Evolutionary conservation across 1,140 invertebrate species (phyloP).

Genomic region (Zaprionus davidi): DNA sequence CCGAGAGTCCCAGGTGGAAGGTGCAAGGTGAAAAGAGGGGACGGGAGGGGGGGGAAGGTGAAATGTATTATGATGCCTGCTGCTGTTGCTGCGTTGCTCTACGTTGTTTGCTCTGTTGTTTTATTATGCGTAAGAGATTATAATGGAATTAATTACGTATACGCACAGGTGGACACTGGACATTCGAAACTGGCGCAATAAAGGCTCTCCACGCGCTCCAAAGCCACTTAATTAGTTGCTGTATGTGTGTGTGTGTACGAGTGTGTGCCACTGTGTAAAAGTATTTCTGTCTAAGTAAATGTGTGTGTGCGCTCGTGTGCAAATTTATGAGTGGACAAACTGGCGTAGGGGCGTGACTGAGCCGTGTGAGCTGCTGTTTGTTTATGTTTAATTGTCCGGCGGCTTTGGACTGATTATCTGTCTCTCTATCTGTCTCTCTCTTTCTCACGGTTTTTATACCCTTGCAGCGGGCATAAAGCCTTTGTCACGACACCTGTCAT

Average conservation of each 20-base stretch:
- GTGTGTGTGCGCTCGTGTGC: constrained; percentile 10
- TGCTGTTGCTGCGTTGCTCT: constrained; percentile 12
- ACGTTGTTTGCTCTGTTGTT: constrained; percentile 56
- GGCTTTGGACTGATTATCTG: constrained; percentile 31
- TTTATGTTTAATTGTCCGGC: constrained; percentile 69
- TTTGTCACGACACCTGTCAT: constrained; percentile 32
- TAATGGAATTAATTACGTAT: constrained; percentile 82
- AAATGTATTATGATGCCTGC: constrained; percentile 48
- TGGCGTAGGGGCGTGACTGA: constrained; percentile 13
- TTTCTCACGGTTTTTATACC: constrained; percentile 22
- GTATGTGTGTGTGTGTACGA: constrained; percentile 14
- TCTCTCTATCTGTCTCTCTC: background rate
- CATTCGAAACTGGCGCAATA: constrained; percentile 12
- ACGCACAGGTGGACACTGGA: constrained; percentile 67
- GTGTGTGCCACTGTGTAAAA: background rate
- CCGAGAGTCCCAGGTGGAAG: background rate
- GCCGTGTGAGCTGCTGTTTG: constrained; percentile 50
- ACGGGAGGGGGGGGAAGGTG: background rate
- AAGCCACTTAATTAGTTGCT: constrained; percentile 65
- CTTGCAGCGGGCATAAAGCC: constrained; percentile 31
- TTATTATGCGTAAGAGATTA: constrained; percentile 81
- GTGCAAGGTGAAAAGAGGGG: background rate
- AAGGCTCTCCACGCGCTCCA: constrained; percentile 21
- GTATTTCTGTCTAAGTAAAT: constrained; percentile 10
- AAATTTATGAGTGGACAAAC: constrained; percentile 26